Evolutionary conservation across 1,140 invertebrate species (phyloP).

Genomic region (Ceratoteleas bidentatus): DNA sequence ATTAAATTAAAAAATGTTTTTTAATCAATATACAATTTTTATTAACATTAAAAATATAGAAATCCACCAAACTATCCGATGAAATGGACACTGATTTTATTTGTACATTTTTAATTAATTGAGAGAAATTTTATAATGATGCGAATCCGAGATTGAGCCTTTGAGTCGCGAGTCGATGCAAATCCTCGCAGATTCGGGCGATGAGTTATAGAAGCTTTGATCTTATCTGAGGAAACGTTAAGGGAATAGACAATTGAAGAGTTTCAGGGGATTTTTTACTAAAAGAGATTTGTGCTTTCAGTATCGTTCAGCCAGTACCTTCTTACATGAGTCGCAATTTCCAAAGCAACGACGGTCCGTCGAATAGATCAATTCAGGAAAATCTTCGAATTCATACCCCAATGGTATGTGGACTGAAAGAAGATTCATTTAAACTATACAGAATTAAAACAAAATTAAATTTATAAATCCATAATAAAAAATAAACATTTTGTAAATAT

Average conservation of each 20-base stretch:
- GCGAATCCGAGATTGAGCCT: slow-evolving; percentile 77
- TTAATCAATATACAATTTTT: too few species aligned
- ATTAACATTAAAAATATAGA: too few species aligned
- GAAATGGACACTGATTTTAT: too few species aligned
- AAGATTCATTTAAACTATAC: too few species aligned
- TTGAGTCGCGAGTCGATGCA: slow-evolving; percentile 78
- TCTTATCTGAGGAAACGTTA: slow-evolving; percentile 77
- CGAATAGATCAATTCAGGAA: slow-evolving; percentile 74
- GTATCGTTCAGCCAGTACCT: slow-evolving; percentile 72
- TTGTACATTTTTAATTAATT: too few species aligned
- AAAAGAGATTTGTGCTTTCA: slow-evolving; percentile 36
- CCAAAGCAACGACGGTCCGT: slow-evolving; percentile 69
- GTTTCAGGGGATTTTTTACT: neutral
- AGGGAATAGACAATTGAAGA: neutral
- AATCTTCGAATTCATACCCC: slow-evolving; percentile 65
- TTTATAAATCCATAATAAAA: too few species aligned
- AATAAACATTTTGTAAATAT: too few species aligned
- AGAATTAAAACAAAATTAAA: too few species aligned
- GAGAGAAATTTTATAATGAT: slow-evolving; percentile 54
- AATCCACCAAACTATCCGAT: too few species aligned
- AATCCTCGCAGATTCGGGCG: slow-evolving; percentile 76
- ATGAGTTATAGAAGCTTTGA: slow-evolving; percentile 76
- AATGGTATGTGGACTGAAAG: slow-evolving; percentile 14
- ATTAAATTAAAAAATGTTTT: too few species aligned
- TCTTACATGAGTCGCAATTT: slow-evolving; percentile 71